Conservation (phyloP, 2,113 vertebrate species). For the Nothoprocta perdicaria region DNA sequence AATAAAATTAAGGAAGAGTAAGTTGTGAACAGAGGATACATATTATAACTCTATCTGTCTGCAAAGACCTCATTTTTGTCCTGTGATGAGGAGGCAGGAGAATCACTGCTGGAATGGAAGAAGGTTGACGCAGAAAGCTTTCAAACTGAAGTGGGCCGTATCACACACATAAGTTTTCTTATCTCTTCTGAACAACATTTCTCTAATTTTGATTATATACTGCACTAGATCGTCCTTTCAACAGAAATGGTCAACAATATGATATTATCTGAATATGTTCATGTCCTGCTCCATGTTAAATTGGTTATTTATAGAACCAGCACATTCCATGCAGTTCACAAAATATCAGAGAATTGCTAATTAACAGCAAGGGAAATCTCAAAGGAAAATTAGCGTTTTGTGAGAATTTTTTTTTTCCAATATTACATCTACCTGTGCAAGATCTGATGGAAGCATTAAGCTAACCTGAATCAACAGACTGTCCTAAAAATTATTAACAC, state of each 20-base stretch:
- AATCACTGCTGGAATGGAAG: conserved; percentile 43
- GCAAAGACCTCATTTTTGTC: conserved; percentile 36
- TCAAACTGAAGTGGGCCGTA: conserved; percentile 21
- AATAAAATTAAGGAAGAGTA: conserved; percentile 13
- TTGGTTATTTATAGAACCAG: neutral
- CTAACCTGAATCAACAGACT: neutral
- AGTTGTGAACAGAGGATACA: neutral
- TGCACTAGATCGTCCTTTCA: neutral
- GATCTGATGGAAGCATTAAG: neutral
- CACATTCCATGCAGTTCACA: conserved; percentile 13
- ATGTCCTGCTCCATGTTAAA: neutral
- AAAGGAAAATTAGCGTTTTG: neutral
- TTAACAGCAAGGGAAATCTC: neutral
- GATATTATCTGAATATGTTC: neutral
- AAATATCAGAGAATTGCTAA: neutral
- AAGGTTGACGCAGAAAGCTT: conserved; percentile 22
- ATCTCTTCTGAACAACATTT: neutral
- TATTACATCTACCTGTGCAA: neutral
- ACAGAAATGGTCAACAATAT: conserved; percentile 3
- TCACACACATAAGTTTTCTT: neutral
- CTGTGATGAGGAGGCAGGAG: conserved; percentile 18
- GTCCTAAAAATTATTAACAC: neutral
- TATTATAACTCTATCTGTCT: neutral
- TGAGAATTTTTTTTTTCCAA: neutral
- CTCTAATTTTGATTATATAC: conserved; percentile 23